A percentile compares a stretch with the other conserved stretches of the same genome.
Evolutionary conservation across 1,140 invertebrate genomes (phyloP).

Genomic region (Nasonia vitripennis): DNA sequence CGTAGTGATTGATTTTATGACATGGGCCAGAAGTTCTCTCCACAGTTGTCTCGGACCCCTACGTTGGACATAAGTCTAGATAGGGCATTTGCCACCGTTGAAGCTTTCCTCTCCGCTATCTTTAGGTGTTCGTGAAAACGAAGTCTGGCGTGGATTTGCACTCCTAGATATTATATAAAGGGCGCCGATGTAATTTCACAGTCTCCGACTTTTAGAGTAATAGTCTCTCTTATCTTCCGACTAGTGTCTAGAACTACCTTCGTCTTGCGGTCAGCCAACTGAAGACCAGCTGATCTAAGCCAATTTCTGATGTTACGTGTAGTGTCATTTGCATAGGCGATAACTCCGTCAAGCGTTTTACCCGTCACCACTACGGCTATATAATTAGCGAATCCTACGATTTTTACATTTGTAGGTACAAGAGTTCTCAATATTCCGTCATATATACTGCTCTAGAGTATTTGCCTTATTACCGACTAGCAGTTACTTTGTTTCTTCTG

Average conservation of each 20-base stretch:
- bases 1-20: too few relatives aligned
- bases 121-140: too few relatives aligned
- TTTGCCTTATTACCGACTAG: background rate
- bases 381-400: conserved; percentile 47
- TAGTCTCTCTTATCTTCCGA: conserved; percentile 32
- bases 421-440: background rate
- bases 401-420: background rate
- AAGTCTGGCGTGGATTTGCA: conserved; percentile 7
- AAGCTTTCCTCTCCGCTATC: too few relatives aligned
- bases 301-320: conserved; percentile 6
- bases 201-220: conserved; percentile 25
- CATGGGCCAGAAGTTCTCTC: too few relatives aligned
- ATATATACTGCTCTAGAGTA: conserved; percentile 29
- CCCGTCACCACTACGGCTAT: conserved; percentile 32
- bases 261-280: conserved; percentile 46
- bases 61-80: too few relatives aligned
- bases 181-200: too few relatives aligned
- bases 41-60: too few relatives aligned
- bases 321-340: background rate
- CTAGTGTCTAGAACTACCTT: conserved; percentile 53
- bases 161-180: conserved; percentile 45
- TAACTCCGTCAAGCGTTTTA: conserved; percentile 45
- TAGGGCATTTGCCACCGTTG: too few relatives aligned
- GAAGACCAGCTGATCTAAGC: conserved; percentile 27
- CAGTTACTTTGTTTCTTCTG: background rate